Evolutionary conservation across 2,888 invertebrate species (phyloP).

Genomic region (Eristalis tenax): DNA sequence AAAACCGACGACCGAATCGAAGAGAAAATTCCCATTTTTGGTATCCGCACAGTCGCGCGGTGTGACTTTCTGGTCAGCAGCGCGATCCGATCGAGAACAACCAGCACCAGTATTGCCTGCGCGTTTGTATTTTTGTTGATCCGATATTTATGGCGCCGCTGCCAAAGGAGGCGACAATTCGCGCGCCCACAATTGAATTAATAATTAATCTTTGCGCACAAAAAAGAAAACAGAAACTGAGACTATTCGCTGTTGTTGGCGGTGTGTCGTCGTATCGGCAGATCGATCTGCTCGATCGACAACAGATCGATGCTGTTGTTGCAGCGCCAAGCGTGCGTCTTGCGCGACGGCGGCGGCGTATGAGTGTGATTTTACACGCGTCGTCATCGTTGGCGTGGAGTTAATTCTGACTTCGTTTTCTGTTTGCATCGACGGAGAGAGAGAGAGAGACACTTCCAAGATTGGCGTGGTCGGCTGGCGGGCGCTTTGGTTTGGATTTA

Average conservation of each 20-base stretch:
- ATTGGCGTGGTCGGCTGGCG: conserved; percentile 60
- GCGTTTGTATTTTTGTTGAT: conserved; percentile 45
- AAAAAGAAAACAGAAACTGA: not conserved
- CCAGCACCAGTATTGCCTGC: not conserved
- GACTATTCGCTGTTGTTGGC: not conserved
- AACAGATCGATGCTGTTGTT: conserved; percentile 30
- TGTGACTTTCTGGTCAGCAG: not conserved
- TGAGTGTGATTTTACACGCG: conserved; percentile 62
- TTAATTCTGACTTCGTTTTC: conserved; percentile 19
- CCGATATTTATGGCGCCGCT: conserved; percentile 64
- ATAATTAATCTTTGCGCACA: conserved; percentile 65
- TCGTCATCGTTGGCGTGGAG: not conserved
- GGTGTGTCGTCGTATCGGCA: not conserved
- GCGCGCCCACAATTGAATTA: conserved; percentile 69
- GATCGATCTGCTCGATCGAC: conserved; percentile 33
- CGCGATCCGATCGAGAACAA: not conserved
- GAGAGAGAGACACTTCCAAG: conserved; percentile 59
- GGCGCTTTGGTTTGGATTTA: conserved; percentile 52
- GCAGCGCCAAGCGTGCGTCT: conserved; percentile 22
- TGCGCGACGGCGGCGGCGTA: not conserved
- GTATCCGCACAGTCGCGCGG: conserved; percentile 24
- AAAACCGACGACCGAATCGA: conserved; percentile 41
- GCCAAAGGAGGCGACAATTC: conserved; percentile 68
- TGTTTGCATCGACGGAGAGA: not conserved
- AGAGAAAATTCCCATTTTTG: conserved; percentile 66